Evolutionary conservation across 2,888 invertebrate species (phyloP).

Genomic region (Callyntrura sp.): DNA sequence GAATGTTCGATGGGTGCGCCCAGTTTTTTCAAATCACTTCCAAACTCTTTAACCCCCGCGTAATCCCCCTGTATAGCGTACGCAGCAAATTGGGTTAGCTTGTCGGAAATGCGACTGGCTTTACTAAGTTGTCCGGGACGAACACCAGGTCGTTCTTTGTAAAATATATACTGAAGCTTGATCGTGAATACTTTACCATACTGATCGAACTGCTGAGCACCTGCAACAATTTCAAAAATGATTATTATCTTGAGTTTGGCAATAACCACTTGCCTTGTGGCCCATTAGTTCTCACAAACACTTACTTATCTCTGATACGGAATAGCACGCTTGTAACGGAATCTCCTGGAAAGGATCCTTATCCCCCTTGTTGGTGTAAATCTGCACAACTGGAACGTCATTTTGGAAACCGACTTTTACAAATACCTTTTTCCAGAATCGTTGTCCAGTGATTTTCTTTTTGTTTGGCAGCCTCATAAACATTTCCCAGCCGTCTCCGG

Average conservation of each 20-base stretch:
- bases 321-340: conserved; percentile 97
- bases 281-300: neutral
- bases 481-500: conserved; percentile 98
- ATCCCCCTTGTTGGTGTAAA: conserved; percentile 93
- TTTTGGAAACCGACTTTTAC: conserved; percentile 92
- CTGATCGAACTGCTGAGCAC: conserved; percentile 99
- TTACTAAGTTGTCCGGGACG: conserved; percentile 97
- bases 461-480: conserved; percentile 96
- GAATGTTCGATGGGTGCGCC: conserved; percentile 99
- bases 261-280: neutral
- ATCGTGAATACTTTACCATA: conserved; percentile 99
- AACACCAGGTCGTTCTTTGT: conserved; percentile 98
- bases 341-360: conserved; percentile 98
- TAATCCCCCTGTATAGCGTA: conserved; percentile 97
- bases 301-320: conserved; percentile 93
- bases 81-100: conserved; percentile 96
- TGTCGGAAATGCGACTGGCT: conserved; percentile 95
- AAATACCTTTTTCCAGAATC: conserved; percentile 99
- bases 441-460: conserved; percentile 97
- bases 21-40: conserved; percentile 95
- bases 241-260: neutral
- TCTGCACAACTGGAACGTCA: conserved; percentile 94
- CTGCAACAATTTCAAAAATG: conserved; percentile 85
- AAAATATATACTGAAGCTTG: conserved; percentile 98
- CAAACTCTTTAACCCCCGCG: conserved; percentile 96